These are phyloP conservation scores for Etheostoma cragini DNA, from an alignment of 2,113 vertebrate species.

Conservation along the genomic window DNA sequence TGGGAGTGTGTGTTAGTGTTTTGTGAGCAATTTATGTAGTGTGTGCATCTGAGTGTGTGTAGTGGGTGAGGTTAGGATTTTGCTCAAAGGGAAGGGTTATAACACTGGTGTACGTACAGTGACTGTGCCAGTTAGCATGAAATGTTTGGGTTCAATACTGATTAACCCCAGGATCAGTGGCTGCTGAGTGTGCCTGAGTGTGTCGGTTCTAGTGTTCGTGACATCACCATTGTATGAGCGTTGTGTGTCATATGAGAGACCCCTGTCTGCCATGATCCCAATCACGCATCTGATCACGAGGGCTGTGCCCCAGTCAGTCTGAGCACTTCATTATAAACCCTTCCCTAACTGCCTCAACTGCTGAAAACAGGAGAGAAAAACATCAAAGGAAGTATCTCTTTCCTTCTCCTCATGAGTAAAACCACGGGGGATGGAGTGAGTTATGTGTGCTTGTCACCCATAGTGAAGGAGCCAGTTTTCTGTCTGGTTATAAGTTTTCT, in stretches of 20 bases:
- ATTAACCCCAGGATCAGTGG: constrained; percentile 27
- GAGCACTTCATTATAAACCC: constrained; percentile 54
- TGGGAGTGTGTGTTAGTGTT: constrained; percentile 14
- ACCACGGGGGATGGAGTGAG: constrained; percentile 29
- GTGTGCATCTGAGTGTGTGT: constrained; percentile 6
- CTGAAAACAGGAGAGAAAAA: constrained; percentile 9
- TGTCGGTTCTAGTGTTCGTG: background rate
- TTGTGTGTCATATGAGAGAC: constrained; percentile 73
- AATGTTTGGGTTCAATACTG: constrained; percentile 23
- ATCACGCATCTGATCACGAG: constrained; percentile 74
- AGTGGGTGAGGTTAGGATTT: constrained; percentile 5
- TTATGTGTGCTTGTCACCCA: constrained; percentile 26
- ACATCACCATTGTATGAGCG: constrained; percentile 23
- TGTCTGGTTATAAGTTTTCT: constrained; percentile 25
- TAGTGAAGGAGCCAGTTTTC: constrained; percentile 28
- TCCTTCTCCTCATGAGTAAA: constrained; percentile 21
- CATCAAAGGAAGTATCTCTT: constrained; percentile 43
- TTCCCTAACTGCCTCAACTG: background rate
- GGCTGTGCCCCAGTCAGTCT: constrained; percentile 53
- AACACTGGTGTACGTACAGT: constrained; percentile 19
- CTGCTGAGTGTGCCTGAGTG: background rate
- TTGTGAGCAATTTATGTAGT: constrained; percentile 23
- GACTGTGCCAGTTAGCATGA: constrained; percentile 10
- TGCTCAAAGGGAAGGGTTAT: constrained; percentile 25
- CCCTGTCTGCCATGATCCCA: constrained; percentile 48